Conservation (phyloP, 2,888 invertebrate genomes). For the Aquatica leii region DNA sequence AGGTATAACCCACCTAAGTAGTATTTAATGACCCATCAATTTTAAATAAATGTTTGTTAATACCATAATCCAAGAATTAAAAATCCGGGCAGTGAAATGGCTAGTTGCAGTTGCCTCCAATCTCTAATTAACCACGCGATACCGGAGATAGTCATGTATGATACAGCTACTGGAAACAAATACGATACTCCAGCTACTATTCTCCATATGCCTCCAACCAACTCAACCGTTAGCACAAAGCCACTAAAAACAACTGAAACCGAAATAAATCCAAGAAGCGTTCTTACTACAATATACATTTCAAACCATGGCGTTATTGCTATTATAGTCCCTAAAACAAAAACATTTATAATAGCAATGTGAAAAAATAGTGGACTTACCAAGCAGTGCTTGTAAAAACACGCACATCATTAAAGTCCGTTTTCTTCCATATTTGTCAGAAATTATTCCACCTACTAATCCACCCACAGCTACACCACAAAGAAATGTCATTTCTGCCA, state of each 20-base stretch:
- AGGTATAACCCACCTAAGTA: conserved; percentile 75
- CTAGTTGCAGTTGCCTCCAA: conserved; percentile 76
- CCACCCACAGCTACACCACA: conserved; percentile 81
- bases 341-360: conserved; percentile 3
- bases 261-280: conserved; percentile 77
- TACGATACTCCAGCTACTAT: conserved; percentile 83
- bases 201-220: conserved; percentile 81
- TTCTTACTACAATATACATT: conserved; percentile 74
- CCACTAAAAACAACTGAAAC: conserved; percentile 85
- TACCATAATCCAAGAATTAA: conserved; percentile 73
- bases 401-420: conserved; percentile 76
- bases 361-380: conserved; percentile 52
- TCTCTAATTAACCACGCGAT: conserved; percentile 75
- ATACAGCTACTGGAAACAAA: conserved; percentile 79
- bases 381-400: conserved; percentile 72
- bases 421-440: conserved; percentile 82
- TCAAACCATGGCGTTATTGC: conserved; percentile 76
- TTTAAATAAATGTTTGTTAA: neutral
- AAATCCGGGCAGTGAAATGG: conserved; percentile 76
- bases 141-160: conserved; percentile 77
- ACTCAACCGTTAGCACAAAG: conserved; percentile 80
- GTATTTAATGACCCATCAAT: neutral
- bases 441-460: conserved; percentile 79
- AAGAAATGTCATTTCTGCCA: conserved; percentile 81
- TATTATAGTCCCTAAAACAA: conserved; percentile 61